phyloP scores from a whole-genome alignment of 2,888 invertebrate species.

The Drosophila mimetica region DNA sequence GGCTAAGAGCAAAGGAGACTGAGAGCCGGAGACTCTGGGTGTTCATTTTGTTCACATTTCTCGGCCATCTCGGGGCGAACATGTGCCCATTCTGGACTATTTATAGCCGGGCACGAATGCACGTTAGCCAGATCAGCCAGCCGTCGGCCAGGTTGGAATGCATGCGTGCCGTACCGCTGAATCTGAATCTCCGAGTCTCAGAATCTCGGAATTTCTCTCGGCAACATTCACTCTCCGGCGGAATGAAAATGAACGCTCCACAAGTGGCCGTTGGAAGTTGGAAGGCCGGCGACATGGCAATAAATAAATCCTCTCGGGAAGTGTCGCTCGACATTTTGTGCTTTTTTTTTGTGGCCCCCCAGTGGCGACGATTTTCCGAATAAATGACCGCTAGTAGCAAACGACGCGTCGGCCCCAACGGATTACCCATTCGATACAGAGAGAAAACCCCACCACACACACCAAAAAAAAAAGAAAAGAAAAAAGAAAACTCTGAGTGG shows the following conservation, averaged over 20 bases:
- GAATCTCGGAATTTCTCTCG: background rate
- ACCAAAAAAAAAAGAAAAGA: too few relatives aligned
- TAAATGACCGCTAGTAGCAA: conserved; percentile 56
- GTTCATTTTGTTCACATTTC: conserved; percentile 46
- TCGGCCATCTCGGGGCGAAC: conserved; percentile 50
- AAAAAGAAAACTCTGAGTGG: conserved; percentile 13
- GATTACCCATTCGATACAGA: conserved; percentile 31
- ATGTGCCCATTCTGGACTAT: conserved; percentile 78
- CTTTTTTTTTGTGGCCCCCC: conserved; percentile 26
- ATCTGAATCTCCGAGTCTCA: conserved; percentile 5
- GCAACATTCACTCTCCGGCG: conserved; percentile 1
- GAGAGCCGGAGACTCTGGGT: conserved; percentile 16
- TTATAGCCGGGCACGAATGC: conserved; percentile 67
- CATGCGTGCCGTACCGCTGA: conserved; percentile 46
- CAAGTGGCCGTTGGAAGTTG: conserved; percentile 80
- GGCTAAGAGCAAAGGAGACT: too few relatives aligned
- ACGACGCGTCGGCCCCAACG: conserved; percentile 62
- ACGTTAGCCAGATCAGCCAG: conserved; percentile 49
- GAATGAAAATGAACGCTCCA: conserved; percentile 76
- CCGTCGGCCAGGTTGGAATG: conserved; percentile 61
- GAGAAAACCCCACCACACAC: conserved; percentile 5
- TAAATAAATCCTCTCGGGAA: conserved; percentile 35
- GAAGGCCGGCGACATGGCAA: conserved; percentile 44
- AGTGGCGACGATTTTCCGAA: conserved; percentile 52
- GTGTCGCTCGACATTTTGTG: conserved; percentile 36